Percentiles rank a stretch among this genome's conserved stretches.
Conservation (phyloP, 1,140 invertebrate species). For the Dufourea novaeangliae region DNA sequence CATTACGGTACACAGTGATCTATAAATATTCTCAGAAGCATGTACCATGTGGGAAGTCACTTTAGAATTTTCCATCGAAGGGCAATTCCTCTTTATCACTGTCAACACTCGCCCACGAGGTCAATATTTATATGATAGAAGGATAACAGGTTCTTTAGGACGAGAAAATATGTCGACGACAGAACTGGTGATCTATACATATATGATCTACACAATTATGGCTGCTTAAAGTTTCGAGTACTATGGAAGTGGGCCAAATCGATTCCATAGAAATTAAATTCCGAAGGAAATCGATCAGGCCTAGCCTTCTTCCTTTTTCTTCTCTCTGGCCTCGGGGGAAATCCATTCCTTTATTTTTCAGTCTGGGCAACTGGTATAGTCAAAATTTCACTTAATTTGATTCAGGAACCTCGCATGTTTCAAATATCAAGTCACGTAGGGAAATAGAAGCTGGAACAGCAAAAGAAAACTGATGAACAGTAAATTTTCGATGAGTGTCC, state of each 20-base stretch:
- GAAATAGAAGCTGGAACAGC: no score
- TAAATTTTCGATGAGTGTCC: no score
- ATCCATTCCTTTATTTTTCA: not conserved
- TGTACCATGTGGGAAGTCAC: no score
- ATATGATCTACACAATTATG: not conserved
- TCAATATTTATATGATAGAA: not conserved
- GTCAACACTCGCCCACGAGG: not conserved
- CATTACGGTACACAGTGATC: no score
- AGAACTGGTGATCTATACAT: not conserved
- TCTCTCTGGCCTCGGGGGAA: not conserved
- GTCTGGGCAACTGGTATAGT: no score
- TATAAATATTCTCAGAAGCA: no score
- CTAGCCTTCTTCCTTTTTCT: not conserved
- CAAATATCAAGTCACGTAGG: no score
- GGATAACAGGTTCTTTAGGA: not conserved
- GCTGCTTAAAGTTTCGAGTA: conserved; percentile 10
- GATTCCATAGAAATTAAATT: conserved; percentile 2
- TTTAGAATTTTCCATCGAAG: not conserved
- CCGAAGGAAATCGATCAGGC: not conserved
- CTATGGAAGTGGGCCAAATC: conserved; percentile 9
- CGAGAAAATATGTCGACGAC: not conserved
- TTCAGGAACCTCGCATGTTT: no score
- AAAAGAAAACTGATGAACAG: no score
- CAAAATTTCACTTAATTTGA: no score
- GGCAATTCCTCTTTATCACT: not conserved